phyloP scores from a whole-genome alignment of 2,113 vertebrate genomes.

The Cephalopterus ornatus region DNA sequence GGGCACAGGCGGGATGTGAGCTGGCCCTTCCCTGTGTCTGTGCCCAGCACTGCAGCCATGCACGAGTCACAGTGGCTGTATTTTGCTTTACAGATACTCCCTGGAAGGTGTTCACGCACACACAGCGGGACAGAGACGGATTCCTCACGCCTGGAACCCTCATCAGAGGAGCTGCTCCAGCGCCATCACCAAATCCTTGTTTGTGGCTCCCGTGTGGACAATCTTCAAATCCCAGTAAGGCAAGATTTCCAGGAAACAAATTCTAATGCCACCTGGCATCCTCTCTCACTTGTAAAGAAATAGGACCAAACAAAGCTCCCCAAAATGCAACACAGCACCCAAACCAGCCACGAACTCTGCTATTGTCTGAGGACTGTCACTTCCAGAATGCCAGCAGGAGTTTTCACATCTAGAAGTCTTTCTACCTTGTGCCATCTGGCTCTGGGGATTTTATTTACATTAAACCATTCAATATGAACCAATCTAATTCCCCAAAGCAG shows the following conservation, averaged over 20 bases:
- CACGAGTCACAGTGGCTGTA: fast-evolving
- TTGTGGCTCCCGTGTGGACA: fast-evolving
- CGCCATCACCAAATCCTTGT: neutral
- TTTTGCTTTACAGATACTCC: neutral
- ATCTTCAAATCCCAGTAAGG: neutral
- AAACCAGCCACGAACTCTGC: neutral
- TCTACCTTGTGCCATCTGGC: neutral
- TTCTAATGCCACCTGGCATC: neutral
- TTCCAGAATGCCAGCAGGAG: neutral
- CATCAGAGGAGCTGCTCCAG: neutral
- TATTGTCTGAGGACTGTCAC: neutral
- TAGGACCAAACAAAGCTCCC: neutral
- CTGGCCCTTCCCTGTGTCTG: neutral
- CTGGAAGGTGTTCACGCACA: neutral
- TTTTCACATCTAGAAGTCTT: neutral
- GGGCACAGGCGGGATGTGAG: fast-evolving
- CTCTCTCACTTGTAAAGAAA: neutral
- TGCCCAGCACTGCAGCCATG: neutral
- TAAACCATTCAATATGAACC: neutral
- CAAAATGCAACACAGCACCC: neutral
- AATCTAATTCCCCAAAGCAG: conserved; percentile 9
- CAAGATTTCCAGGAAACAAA: neutral
- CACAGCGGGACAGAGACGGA: neutral
- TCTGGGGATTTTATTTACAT: neutral
- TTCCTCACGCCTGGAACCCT: neutral